A percentile compares a stretch with the other conserved stretches of the same genome.
These are phyloP conservation scores for Cephalopholis sonnerati DNA, from an alignment of 2,113 vertebrate genomes.

Conservation along the genomic window DNA sequence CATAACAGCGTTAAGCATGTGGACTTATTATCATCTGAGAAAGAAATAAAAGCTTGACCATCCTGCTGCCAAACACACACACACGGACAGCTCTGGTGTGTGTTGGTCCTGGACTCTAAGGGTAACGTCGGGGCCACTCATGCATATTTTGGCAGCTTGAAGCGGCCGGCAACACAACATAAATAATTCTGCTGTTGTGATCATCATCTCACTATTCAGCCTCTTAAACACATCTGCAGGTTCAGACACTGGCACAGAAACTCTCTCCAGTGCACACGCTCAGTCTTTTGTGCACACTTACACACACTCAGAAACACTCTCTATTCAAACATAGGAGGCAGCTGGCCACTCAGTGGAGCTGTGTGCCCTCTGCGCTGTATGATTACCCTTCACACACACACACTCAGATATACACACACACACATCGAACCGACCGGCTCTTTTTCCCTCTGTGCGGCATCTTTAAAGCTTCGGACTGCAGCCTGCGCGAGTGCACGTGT, in stretches of 20 bases:
- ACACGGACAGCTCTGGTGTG: background rate
- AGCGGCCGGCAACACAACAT: constrained; percentile 19
- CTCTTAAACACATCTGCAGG: constrained; percentile 49
- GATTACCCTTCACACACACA: constrained; percentile 33
- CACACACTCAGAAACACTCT: constrained; percentile 17
- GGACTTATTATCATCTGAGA: constrained; percentile 4
- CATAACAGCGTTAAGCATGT: background rate
- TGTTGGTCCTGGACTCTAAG: background rate
- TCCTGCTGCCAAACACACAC: background rate
- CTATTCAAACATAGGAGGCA: constrained; percentile 42
- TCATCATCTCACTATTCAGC: constrained; percentile 9
- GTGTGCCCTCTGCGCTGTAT: constrained; percentile 26
- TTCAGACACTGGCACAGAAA: constrained; percentile 4
- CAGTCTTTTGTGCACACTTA: background rate
- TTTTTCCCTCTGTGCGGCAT: background rate
- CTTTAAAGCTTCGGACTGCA: background rate
- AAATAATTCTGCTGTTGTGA: constrained; percentile 47
- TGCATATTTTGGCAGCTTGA: constrained; percentile 45
- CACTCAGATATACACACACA: background rate
- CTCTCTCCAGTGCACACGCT: background rate
- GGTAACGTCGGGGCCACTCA: constrained; percentile 14
- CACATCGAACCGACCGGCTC: background rate
- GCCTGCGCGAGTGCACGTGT: background rate
- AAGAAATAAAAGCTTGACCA: background rate
- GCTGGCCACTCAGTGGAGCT: constrained; percentile 43